Evolutionary conservation across 2,888 invertebrate species (phyloP), one percentile per base, ranked within the genome.

Genomic region (Eupithecia inturbata): DNA sequence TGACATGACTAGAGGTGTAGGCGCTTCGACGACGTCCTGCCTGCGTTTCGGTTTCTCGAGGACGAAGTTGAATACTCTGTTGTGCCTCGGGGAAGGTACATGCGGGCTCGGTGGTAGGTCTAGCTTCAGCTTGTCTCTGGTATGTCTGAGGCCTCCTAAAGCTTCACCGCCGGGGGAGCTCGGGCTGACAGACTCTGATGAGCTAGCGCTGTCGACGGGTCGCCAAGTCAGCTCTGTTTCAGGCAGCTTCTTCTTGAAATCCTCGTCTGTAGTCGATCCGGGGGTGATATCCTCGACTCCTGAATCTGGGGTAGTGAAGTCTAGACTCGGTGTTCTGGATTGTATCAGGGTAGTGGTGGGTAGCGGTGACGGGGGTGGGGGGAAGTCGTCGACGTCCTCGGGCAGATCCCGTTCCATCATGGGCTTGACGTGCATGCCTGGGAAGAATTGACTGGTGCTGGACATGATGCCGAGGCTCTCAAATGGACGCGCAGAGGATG

Each of bases 401-500:
- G 86, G 77, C 14, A 86, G 80, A 31, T 87, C 86, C 7, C 85
- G 84, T 57, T 88, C 89, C 1, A 88, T 82, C 28, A 88, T 82
- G 7, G 86, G 86, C 83, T 92, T 92, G 75, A 89, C 82, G 81
- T 91, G 91, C 88, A 94, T 93, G 70, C 96, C 96, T 53, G 97
- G 96, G 93, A 96, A 97, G 92, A 97, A 97, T 90, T 96, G 96
- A 85, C 96, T 96, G 75, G 95, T 95, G 45, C 92, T 91, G 39
- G 93, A 91, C 90, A 95, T 89, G 63, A 95, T 87, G 83, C 94
- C 94, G 78, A 95, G 92, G 79, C 95, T 95, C 87, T 96, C 96
- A 89, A 97, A 97, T n/a, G 97, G 97, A 72, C 96, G 95, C 77
- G 96, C 95, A 45, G 97, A 96, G 76, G 96, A 96, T 80, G 96